Evolutionary conservation across 1,140 invertebrate species (phyloP), one percentile per base, ranked within the genome.

Genomic region (Teleogryllus occipitalis): DNA sequence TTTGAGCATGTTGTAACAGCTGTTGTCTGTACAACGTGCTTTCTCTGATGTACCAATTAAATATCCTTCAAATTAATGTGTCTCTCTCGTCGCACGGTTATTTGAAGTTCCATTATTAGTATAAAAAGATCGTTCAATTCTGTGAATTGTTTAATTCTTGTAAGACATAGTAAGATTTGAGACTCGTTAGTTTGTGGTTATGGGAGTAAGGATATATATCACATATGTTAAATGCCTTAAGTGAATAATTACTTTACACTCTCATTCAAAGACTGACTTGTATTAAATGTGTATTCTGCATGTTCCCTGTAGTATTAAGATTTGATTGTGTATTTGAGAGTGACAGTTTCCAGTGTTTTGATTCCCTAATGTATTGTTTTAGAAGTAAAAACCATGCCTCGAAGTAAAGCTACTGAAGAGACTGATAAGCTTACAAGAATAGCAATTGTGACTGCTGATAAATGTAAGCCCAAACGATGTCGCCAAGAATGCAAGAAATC

Each of bases 401-500:
- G 92, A 81, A 91, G 90, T 88, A 92, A 90, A 85, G 90, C 90
- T 74, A 88, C 90, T 83, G 94, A 96, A 85, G 95, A 96, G 86
- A 94, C 93, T 8, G 96, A 97, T 86, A 95, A 96, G 85, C 90
- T 97, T 83, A 98, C 96, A 77, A 91, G 98, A 88, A 99, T 99
- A 86, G 98, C 98, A 80, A 99, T 99, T 84, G 97, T 99, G 75
- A 99, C 96, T 88, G 92, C 93, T 79, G 98, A 99, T 88, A 97
- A 97, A 85, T 99, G 98, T 88, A 99, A 99, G 87, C 98, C 98
- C 0, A 99, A 99, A 88, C 91, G 98, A 91, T 99, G 98, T 88
- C 92, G 96, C 78, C 97, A 99, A 88, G 98, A 99, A 86, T 99
- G 98, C 87, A 99, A 99, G 86, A 97, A 97, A 84, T 97, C 95